These are phyloP conservation scores for Aporophyla lueneburgensis DNA, from an alignment of 2,888 invertebrate genomes.

Conservation along the genomic window DNA sequence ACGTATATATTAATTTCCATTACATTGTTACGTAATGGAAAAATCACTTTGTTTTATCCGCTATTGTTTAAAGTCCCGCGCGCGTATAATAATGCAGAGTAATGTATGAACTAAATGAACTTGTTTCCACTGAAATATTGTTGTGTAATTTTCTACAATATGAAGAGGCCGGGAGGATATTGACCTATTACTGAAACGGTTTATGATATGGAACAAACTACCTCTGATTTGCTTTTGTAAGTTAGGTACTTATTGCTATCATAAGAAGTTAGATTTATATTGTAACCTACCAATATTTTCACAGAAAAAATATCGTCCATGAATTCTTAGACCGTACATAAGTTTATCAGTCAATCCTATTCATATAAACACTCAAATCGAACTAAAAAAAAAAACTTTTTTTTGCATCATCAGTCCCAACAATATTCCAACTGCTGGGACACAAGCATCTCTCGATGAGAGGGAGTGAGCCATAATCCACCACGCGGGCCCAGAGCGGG, in stretches of 20 bases:
- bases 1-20: neutral
- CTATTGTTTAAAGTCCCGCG: constrained; percentile 29
- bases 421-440: no score
- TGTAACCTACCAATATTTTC: neutral
- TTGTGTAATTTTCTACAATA: neutral
- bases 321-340: neutral
- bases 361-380: neutral
- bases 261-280: neutral
- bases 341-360: neutral
- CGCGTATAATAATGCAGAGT: constrained; percentile 9
- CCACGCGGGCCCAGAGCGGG: no score
- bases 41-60: constrained; percentile 7
- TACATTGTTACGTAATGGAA: constrained; percentile 13
- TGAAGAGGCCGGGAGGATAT: neutral
- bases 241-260: neutral
- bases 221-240: neutral
- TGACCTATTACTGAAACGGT: neutral
- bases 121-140: neutral
- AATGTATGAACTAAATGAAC: neutral
- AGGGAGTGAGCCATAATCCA: no score
- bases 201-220: no score
- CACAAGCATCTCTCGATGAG: no score
- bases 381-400: neutral
- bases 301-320: no score
- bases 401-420: no score